phyloP scores from a whole-genome alignment of 2,113 vertebrate genomes.

The Amphiprion percula region DNA sequence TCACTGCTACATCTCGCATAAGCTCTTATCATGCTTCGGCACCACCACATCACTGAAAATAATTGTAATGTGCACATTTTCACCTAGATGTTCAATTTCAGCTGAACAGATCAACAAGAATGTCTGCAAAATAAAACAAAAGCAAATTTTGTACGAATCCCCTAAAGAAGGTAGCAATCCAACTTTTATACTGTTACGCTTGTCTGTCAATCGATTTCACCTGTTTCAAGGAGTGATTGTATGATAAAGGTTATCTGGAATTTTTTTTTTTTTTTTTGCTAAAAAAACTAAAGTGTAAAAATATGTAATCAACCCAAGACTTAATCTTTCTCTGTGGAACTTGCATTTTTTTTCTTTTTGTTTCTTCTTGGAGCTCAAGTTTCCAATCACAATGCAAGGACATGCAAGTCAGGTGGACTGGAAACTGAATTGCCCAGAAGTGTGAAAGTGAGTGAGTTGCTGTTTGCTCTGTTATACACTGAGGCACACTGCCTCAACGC shows the following conservation, averaged over 20 bases:
- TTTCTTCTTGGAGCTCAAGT: neutral
- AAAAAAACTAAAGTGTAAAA: neutral
- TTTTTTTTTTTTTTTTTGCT: neutral
- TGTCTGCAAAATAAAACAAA: neutral
- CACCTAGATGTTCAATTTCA: neutral
- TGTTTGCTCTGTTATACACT: constrained; percentile 22
- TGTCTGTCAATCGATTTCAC: too few species aligned
- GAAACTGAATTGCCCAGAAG: constrained; percentile 3
- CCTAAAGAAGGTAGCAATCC: neutral
- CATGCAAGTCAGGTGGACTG: neutral
- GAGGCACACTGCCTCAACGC: neutral
- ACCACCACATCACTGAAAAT: neutral
- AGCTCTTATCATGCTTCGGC: constrained; percentile 1
- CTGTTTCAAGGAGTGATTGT: neutral
- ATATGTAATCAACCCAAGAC: neutral
- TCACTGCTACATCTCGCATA: constrained; percentile 18
- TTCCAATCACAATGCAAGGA: neutral
- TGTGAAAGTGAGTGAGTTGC: constrained; percentile 3
- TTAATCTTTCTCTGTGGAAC: neutral
- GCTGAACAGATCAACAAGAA: neutral
- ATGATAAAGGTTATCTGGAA: neutral
- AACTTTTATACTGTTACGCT: too few species aligned
- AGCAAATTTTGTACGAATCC: neutral
- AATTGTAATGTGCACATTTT: neutral
- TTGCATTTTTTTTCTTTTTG: neutral